Evolutionary conservation across 2,113 vertebrate species (phyloP).

Genomic region (Poeciliopsis turrubarensis): DNA sequence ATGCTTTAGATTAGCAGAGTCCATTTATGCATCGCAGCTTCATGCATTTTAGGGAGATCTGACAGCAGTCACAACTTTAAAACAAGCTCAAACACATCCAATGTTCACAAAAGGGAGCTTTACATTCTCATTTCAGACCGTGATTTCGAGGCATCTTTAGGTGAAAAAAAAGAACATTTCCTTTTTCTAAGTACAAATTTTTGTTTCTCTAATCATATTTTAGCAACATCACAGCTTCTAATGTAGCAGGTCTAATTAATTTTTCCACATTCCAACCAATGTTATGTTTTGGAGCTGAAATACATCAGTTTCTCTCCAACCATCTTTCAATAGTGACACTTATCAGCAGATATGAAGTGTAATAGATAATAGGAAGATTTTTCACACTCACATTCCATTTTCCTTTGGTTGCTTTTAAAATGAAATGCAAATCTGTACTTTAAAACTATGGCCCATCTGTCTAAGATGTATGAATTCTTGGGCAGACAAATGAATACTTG

Average conservation of each 20-base stretch:
- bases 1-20: background rate
- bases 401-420: background rate
- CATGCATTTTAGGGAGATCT: background rate
- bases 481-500: too few relatives aligned
- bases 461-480: too few relatives aligned
- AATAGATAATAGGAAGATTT: background rate
- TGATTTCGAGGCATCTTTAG: background rate
- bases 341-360: background rate
- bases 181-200: too few relatives aligned
- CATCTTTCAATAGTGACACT: background rate
- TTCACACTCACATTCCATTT: background rate
- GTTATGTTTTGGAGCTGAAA: background rate
- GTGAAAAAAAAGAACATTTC: too few relatives aligned
- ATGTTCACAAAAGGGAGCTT: background rate
- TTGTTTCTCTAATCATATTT: too few relatives aligned
- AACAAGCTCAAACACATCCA: background rate
- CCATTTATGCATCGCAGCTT: background rate
- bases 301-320: background rate
- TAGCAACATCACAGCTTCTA: too few relatives aligned
- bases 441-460: too few relatives aligned
- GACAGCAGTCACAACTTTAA: background rate
- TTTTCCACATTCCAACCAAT: background rate
- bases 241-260: background rate
- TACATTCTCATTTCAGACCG: slow-evolving; percentile 1
- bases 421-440: background rate